Evolutionary conservation across 2,113 vertebrate genomes (phyloP).

Genomic region (Equus przewalskii): DNA sequence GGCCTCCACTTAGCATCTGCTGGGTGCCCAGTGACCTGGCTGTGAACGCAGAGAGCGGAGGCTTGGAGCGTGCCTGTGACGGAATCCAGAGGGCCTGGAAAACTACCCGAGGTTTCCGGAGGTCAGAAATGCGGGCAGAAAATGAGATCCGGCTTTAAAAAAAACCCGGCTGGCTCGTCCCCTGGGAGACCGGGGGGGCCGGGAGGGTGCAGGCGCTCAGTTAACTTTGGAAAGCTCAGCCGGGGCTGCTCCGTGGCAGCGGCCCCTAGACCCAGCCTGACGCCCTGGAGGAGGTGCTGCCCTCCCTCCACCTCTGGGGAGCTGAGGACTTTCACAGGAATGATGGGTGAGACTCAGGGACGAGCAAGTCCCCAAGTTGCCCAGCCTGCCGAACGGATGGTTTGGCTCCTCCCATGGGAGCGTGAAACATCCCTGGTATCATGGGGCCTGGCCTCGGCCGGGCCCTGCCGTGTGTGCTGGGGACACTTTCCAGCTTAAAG

Average conservation of each 20-base stretch:
- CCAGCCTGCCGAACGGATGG: neutral
- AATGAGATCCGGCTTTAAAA: neutral
- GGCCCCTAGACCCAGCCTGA: neutral
- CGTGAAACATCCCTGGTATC: neutral
- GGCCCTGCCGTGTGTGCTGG: fast-evolving
- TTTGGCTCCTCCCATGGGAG: fast-evolving
- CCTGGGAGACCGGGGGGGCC: fast-evolving
- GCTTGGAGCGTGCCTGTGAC: fast-evolving
- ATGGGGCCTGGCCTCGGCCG: fast-evolving
- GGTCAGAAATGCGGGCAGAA: constrained; percentile 19
- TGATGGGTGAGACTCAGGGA: neutral
- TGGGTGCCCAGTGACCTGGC: neutral
- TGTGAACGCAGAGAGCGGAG: neutral
- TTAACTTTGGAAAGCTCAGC: neutral
- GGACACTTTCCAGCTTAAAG: neutral
- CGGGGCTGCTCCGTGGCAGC: neutral
- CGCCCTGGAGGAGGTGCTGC: fast-evolving
- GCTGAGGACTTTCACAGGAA: fast-evolving
- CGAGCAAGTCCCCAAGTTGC: too few species aligned
- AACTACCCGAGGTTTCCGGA: neutral
- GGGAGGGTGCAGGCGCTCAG: fast-evolving
- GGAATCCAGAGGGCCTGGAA: neutral
- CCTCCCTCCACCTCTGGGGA: neutral
- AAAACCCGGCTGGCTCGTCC: neutral
- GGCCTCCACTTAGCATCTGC: neutral